A percentile compares a stretch with the other conserved stretches of the same genome.
Conservation (phyloP, 2,888 invertebrate species). For the Ecliptopera silaceata region DNA sequence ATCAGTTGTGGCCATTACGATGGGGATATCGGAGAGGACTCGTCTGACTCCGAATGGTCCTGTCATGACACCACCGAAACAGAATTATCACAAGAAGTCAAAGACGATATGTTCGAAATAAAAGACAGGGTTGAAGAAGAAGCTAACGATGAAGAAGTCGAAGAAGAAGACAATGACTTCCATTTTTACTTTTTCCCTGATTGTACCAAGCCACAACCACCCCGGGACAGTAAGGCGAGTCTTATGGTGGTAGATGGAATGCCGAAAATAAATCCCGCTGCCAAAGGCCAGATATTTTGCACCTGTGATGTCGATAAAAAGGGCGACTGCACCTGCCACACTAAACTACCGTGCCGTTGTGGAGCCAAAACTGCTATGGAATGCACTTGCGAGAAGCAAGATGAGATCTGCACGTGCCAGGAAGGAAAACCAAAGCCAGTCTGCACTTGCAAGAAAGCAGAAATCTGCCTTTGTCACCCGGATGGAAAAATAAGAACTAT, state of each 20-base stretch:
- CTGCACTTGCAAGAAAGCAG: slow-evolving; percentile 57
- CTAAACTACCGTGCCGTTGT: slow-evolving; percentile 64
- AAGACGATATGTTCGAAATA: slow-evolving; percentile 46
- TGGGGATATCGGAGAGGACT: slow-evolving; percentile 55
- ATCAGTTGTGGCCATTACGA: slow-evolving; percentile 77
- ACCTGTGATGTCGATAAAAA: slow-evolving; percentile 54
- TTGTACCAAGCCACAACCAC: slow-evolving; percentile 54
- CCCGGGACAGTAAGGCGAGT: slow-evolving; percentile 58
- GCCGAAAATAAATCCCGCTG: slow-evolving; percentile 60
- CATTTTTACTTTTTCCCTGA: slow-evolving; percentile 76
- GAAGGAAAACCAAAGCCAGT: slow-evolving; percentile 48
- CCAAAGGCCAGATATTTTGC: slow-evolving; percentile 47
- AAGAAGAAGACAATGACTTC: slow-evolving; percentile 63
- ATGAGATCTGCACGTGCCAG: slow-evolving; percentile 64
- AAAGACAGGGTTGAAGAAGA: slow-evolving; percentile 47
- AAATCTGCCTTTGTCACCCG: slow-evolving; percentile 63
- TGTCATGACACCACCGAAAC: slow-evolving; percentile 53
- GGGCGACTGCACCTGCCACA: slow-evolving; percentile 60
- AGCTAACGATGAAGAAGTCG: slow-evolving; percentile 37
- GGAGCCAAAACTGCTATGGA: slow-evolving; percentile 55
- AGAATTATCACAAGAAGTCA: slow-evolving; percentile 46
- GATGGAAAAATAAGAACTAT: slow-evolving; percentile 50
- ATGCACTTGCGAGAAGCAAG: slow-evolving; percentile 58
- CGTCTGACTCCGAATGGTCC: slow-evolving; percentile 71
- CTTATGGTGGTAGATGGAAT: slow-evolving; percentile 63